Evolutionary conservation across 2,797 vertebrate genomes (phyloP), one percentile per base, ranked within the genome.

Genomic region (Buphagus erythrorhynchus): DNA sequence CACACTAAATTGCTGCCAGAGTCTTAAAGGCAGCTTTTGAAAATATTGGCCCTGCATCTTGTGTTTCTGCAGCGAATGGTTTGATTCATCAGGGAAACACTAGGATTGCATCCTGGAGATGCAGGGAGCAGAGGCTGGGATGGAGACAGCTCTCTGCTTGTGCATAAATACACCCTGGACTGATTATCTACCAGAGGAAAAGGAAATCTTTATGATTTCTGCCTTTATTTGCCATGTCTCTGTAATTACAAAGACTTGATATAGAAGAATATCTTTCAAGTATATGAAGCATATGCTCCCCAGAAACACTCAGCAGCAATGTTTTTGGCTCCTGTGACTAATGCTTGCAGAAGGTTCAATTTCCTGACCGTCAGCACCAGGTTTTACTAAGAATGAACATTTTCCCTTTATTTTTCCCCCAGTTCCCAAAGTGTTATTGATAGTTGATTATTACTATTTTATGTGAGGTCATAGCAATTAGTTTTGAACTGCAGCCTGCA

Each of bases 21-120:
- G 78, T 82, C 92, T 92, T 92, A 91, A 93, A 95, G 91, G 95
- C 75, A 95, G 92, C 84, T 94, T 96, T 97, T 77, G 86, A 87
- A 96, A 94, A 81, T 83, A 91, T 57, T 95, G 86, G 92, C 86
- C 95, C 35, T 43, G 51, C 78, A 57, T 81, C 72, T 93, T 93
- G 72, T 80, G 24, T 93, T 93, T 92, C 84, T 96, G 75, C 45
- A 93, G 88, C 90, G 21, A 96, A 87, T 51, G 78, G 52, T 36
- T 96, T 80, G 88, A 93, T 93, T 95, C 91, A 92, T 90, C 31
- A 66, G 89, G 68, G 91, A 68, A 83, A 86, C 6, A 29, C 87
- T 90, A 94, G 61, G 58, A 5, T 55, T 68, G 62, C 9, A 7
- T 88, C 66, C 48, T 84, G 80, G 77, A 77, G 68, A 58, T 51